These are phyloP conservation scores for Aphelinus certus DNA, from an alignment of 1,140 invertebrate species.

Conservation along the genomic window DNA sequence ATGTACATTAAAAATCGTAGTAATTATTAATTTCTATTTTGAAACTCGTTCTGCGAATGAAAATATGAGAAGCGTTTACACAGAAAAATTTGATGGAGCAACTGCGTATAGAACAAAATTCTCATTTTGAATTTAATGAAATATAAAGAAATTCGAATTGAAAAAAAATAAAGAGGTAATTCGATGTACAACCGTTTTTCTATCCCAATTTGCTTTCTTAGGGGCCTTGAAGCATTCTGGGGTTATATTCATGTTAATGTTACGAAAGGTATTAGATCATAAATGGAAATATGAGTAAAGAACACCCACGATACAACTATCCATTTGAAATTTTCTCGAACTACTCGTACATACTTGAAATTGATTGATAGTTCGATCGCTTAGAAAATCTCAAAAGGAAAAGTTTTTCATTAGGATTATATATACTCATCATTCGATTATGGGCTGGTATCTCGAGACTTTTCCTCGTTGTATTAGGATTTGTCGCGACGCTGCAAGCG, in stretches of 20 bases:
- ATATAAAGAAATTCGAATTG: not conserved
- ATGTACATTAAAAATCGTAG: conserved; percentile 36
- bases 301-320: conserved; percentile 15
- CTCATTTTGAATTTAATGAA: too few species aligned
- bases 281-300: conserved; percentile 19
- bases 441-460: conserved; percentile 30
- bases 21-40: conserved; percentile 32
- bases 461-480: conserved; percentile 34
- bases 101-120: conserved; percentile 24
- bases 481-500: conserved; percentile 20
- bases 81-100: conserved; percentile 14
- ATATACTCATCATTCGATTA: conserved; percentile 9
- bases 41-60: conserved; percentile 26
- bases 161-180: conserved; percentile 49
- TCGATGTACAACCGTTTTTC: conserved; percentile 48
- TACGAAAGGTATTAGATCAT: conserved; percentile 43
- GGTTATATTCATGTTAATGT: conserved; percentile 54
- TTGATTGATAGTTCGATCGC: conserved; percentile 36
- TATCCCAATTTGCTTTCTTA: conserved; percentile 54
- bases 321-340: conserved; percentile 45
- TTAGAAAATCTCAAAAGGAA: conserved; percentile 48
- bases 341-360: conserved; percentile 13
- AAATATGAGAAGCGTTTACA: conserved; percentile 2
- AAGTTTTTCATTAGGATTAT: conserved; percentile 27
- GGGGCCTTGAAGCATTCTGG: conserved; percentile 55